A percentile compares a stretch with the other conserved stretches of the same genome.
phyloP scores from a whole-genome alignment of 2,797 vertebrate genomes.

The Mormyrus hasselquistii region DNA sequence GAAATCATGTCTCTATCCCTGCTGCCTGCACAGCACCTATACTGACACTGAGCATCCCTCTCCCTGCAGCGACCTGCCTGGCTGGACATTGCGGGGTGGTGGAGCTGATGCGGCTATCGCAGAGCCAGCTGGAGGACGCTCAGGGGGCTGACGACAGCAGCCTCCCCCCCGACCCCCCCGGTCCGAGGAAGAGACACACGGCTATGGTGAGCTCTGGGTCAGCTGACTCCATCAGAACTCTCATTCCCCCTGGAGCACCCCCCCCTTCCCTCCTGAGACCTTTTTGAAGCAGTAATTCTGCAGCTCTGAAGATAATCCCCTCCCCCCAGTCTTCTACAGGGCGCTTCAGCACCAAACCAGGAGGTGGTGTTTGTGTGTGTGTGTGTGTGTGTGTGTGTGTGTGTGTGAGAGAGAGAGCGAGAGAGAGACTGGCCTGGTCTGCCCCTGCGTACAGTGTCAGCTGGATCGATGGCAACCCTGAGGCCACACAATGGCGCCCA shows the following conservation, averaged over 20 bases:
- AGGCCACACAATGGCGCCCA: neutral
- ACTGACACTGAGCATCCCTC: neutral
- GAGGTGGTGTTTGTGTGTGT: neutral
- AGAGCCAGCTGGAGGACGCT: neutral
- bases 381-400: neutral
- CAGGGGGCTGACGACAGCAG: neutral
- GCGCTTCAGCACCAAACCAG: neutral
- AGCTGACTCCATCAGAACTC: conserved; percentile 9
- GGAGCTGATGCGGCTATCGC: neutral
- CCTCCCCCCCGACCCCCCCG: neutral
- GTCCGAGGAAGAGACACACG: neutral
- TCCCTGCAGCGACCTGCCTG: neutral
- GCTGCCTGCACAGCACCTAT: neutral
- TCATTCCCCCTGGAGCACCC: neutral
- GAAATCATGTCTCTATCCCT: neutral
- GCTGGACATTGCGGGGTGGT: neutral
- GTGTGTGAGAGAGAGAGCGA: neutral
- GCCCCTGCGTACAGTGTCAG: neutral
- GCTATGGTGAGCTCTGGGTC: conserved; percentile 9
- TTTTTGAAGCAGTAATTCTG: conserved; percentile 7
- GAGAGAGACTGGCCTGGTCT: neutral
- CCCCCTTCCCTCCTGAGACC: neutral
- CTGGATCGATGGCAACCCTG: neutral
- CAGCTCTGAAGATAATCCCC: neutral
- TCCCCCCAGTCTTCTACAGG: neutral